A percentile compares a stretch with the other conserved stretches of the same genome.
Evolutionary conservation across 2,113 vertebrate genomes (phyloP).

Genomic region (Illadopsis cleaveri): DNA sequence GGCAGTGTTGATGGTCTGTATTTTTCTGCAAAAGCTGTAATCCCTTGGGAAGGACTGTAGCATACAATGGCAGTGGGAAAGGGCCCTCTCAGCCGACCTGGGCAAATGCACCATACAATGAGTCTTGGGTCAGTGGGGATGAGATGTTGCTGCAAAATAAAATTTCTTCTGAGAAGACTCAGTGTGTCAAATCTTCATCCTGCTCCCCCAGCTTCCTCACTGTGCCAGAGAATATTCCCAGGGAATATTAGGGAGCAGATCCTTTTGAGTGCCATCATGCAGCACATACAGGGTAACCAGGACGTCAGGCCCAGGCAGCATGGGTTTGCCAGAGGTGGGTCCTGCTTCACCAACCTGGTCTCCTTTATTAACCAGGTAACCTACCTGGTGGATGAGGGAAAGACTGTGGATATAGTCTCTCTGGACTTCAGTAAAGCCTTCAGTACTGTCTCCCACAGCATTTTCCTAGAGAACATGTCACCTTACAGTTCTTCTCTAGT

Average conservation of each 20-base stretch:
- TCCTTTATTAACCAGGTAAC: not conserved
- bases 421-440: not conserved
- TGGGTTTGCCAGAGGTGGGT: not conserved
- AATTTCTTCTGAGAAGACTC: not conserved
- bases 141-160: not conserved
- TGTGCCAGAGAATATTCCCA: not conserved
- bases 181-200: not conserved
- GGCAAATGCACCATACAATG: accelerated
- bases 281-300: not conserved
- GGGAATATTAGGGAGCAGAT: not conserved
- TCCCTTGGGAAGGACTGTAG: not conserved
- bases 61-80: not conserved
- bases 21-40: not conserved
- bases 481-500: not conserved
- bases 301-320: not conserved
- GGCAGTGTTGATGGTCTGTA: not conserved
- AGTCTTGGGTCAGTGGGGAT: too few species aligned
- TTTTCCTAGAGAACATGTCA: not conserved
- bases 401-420: not conserved
- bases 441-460: too few species aligned
- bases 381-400: not conserved
- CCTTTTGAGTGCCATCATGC: not conserved
- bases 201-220: not conserved
- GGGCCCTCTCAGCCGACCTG: not conserved
- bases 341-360: not conserved